phyloP scores from a whole-genome alignment of 2,888 invertebrate species.

The Hyppa rectilinea region DNA sequence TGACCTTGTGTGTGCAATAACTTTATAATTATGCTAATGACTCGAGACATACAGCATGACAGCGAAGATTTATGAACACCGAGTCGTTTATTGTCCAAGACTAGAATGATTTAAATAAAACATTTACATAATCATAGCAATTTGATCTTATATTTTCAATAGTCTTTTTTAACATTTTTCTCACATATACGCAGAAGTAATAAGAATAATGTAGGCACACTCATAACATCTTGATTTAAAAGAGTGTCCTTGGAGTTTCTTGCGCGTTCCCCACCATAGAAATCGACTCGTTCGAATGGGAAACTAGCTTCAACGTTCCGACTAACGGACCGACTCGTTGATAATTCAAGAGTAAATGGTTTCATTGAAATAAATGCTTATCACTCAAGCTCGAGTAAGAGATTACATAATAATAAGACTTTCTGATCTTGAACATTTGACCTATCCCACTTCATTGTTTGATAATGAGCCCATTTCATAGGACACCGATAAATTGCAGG shows the following conservation, averaged over 20 bases:
- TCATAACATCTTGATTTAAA: neutral
- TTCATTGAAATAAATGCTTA: neutral
- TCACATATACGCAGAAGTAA: neutral
- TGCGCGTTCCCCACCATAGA: neutral
- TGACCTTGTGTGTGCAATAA: too few species aligned
- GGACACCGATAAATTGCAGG: neutral
- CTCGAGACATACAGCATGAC: neutral
- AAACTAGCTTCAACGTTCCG: neutral
- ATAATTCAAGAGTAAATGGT: neutral
- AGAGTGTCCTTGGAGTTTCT: neutral
- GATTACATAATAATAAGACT: constrained; percentile 11
- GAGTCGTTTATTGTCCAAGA: neutral
- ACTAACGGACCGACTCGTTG: neutral
- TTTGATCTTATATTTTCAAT: too few species aligned
- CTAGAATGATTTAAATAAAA: neutral
- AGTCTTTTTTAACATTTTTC: too few species aligned
- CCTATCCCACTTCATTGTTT: constrained; percentile 8
- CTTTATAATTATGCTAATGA: neutral
- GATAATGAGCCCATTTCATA: neutral
- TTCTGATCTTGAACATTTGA: constrained; percentile 13
- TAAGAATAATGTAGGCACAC: neutral
- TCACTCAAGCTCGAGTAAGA: too few species aligned
- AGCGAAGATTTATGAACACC: neutral
- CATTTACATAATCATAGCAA: constrained; percentile 4
- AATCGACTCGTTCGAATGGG: neutral